Evolutionary conservation across 2,113 vertebrate genomes (phyloP), one percentile per base, ranked within the genome.

Genomic region (Poeciliopsis prolifica): DNA sequence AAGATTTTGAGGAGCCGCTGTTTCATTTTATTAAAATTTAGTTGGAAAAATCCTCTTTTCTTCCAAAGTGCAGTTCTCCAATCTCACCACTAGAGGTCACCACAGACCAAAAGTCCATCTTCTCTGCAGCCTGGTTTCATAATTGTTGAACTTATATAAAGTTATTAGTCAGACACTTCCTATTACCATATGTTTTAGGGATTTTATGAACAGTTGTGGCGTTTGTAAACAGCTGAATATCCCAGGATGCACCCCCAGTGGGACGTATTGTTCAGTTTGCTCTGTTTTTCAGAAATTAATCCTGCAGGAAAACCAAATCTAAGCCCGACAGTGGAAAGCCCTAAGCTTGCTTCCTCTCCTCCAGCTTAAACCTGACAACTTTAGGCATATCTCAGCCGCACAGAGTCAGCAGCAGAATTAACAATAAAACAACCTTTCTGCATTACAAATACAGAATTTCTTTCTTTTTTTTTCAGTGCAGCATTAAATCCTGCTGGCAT

Each of bases 71-170:
- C 65, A 80, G 1, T 0, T n/a, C 24, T 2, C 8, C 48, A 17
- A 0, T 11, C 1, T 51, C 0, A 60, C 84, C 92, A 90, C 87
- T 72, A 87, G 90, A 88, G 80, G 86, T 61, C 91, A 83, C 70
- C 74, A 22, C 12, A 68, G 77, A 71, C 64, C 65, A 82, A 61
- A 26, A 11, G 0, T 69, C 2, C 0, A 2, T 35, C 64, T 61
- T 12, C 0, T 17, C 19, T 51, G 44, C 40, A 7, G 19, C 37
- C 35, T 66, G 11, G 81, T 89, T 89, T 88, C 87, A 84, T 87
- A 84, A 86, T 72, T 72, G 44, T 70, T 81, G 30, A 61, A 72
- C 75, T 86, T 87, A 86, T 35, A 86, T 88, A 83, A 89, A 92
- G 70, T 86, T 86, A 78, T 88, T 89, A 82, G n/a, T 74, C 30